Conservation (phyloP, 2,113 vertebrate genomes). For the Ptyas mucosa region DNA sequence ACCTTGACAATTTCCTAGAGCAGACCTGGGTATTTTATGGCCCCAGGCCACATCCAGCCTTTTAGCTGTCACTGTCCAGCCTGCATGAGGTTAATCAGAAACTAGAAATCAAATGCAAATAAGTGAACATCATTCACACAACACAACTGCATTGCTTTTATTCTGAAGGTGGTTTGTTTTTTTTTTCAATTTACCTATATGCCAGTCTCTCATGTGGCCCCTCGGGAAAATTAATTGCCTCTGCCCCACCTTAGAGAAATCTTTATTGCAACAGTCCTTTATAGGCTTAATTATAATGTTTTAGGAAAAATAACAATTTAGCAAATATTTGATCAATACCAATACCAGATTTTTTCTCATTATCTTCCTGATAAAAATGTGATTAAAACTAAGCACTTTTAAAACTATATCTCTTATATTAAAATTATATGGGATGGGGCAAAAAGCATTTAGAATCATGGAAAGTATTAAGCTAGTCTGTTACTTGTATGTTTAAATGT, state of each 20-base stretch:
- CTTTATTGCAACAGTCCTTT: neutral
- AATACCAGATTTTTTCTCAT: neutral
- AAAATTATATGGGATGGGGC: neutral
- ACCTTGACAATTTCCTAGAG: neutral
- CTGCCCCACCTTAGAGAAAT: neutral
- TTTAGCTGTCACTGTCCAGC: neutral
- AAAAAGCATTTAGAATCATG: neutral
- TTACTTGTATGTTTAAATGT: neutral
- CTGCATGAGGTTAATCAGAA: neutral
- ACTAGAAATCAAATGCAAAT: neutral
- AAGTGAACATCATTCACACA: neutral
- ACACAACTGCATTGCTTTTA: neutral
- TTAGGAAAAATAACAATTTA: neutral
- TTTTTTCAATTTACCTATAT: neutral
- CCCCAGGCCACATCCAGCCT: neutral
- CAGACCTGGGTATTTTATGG: too few relatives aligned
- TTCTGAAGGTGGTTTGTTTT: neutral
- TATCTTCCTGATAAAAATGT: neutral
- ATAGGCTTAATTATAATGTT: neutral
- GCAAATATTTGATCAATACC: neutral
- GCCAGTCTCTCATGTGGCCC: neutral
- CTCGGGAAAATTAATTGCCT: neutral
- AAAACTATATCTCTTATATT: neutral
- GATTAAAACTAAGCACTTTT: neutral
- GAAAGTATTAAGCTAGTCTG: neutral